Percentiles rank a stretch among this genome's conserved stretches.
phyloP scores from a whole-genome alignment of 2,888 invertebrate species.

The Nomada lathburiana region DNA sequence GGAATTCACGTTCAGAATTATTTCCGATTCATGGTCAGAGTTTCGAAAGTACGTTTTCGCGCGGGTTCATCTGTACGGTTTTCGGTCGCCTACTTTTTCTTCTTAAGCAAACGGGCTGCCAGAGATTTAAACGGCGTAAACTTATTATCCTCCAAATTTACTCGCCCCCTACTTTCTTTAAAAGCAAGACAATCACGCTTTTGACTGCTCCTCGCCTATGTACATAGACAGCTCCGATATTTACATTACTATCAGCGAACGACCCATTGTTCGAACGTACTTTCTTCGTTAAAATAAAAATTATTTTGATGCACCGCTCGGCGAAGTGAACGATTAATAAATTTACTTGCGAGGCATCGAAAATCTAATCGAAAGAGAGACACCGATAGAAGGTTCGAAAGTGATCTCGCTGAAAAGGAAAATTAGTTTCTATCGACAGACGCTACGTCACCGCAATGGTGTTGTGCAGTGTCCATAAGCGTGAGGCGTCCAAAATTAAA shows the following conservation, averaged over 20 bases:
- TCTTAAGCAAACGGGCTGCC: not conserved
- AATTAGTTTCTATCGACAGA: slow-evolving; percentile 66
- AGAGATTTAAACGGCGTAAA: not conserved
- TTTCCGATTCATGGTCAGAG: not conserved
- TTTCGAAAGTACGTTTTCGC: slow-evolving; percentile 1
- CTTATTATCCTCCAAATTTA: too few species aligned
- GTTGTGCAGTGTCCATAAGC: slow-evolving; percentile 15
- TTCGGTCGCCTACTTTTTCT: not conserved
- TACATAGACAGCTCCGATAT: too few species aligned
- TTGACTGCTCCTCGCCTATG: too few species aligned
- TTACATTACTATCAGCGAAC: too few species aligned
- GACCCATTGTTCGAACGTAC: too few species aligned
- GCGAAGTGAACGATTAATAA: too few species aligned
- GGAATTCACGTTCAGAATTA: too few species aligned
- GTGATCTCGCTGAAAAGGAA: slow-evolving; percentile 81
- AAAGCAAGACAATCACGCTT: not conserved
- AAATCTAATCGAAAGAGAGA: not conserved
- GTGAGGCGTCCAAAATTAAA: slow-evolving; percentile 77
- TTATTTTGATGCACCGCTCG: too few species aligned
- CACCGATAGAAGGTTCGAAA: slow-evolving; percentile 65
- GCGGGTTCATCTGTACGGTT: not conserved
- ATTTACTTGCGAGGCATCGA: too few species aligned
- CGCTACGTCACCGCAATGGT: slow-evolving; percentile 42
- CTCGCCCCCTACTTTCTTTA: not conserved
- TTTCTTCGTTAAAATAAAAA: too few species aligned